Base-by-base conservation (phyloP, 1,140 invertebrate species). In the Battus philenor region DNA sequence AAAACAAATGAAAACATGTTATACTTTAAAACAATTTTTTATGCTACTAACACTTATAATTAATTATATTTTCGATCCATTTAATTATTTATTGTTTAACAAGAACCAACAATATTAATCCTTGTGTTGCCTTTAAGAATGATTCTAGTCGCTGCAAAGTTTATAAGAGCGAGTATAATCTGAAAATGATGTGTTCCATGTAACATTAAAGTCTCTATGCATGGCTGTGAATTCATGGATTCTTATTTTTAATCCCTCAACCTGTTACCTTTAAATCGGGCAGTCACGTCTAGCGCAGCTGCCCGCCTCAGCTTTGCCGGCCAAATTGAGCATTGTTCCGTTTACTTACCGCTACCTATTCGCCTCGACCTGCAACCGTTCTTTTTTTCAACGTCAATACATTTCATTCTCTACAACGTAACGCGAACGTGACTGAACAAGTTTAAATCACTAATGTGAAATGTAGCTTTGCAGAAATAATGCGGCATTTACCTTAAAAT, bases 391-490 rank as follows among this genome's bases (percentile, higher is more conserved):
- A 45, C 47, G 53, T 41, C 38, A 29, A 29, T 41, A 22, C 38
- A 41, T 41, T 41, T 41, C 38, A 29, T 41, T 41, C 38, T 29
- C 24, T 41, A 27, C 26, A 41, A 41, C 49, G 47, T 55, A 31
- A 51, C 47, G 30, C 48, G 58, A 58, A 65, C 66, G 67, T 70
- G 64, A 61, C 67, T 57, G 38, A 57, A 68, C 59, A 70, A 55
- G 50, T 51, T 59, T 36, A 47, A 51, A 43, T 51, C 51, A 58
- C 62, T 68, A 67, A 74, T 68, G 57, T 65, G 46, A 69, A 68
- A 56, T 54, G 61, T 55, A 61, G 53, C 67, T 62, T 68, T 48
- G 52, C 57, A 59, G 55, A 60, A 66, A 61, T 44, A 30, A 59
- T 65, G 55, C 54, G 57, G 59, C 57, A 63, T 55, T 59, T 58